Evolutionary conservation across 2,888 invertebrate species (phyloP).

Genomic region (Drosophila peninsularis): DNA sequence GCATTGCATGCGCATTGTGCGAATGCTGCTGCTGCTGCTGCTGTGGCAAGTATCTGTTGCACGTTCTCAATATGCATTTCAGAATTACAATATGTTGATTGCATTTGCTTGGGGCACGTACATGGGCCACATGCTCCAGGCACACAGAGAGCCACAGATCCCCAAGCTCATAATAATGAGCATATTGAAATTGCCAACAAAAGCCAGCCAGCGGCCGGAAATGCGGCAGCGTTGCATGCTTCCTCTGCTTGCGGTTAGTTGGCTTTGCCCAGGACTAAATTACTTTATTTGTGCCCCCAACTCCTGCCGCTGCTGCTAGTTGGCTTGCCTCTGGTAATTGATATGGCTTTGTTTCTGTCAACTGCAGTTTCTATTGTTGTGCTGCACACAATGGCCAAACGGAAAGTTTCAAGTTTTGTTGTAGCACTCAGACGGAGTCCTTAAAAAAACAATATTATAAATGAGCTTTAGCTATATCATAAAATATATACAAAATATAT

Average conservation of each 20-base stretch:
- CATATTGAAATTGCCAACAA: conserved; percentile 73
- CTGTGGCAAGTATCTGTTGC: conserved; percentile 63
- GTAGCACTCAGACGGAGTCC: neutral
- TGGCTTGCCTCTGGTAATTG: conserved; percentile 62
- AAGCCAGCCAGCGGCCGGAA: conserved; percentile 24
- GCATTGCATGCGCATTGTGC: conserved; percentile 58
- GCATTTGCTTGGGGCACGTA: conserved; percentile 71
- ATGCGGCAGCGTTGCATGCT: conserved; percentile 43
- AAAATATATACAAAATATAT: conserved; percentile 11
- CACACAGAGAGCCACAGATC: conserved; percentile 17
- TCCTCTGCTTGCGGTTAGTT: conserved; percentile 69
- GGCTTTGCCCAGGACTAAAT: conserved; percentile 72
- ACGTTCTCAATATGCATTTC: conserved; percentile 80
- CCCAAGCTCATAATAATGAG: conserved; percentile 63
- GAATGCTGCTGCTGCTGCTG: conserved; percentile 10
- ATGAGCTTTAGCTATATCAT: conserved; percentile 43
- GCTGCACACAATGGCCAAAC: conserved; percentile 15
- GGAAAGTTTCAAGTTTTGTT: conserved; percentile 8
- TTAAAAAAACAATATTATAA: conserved; percentile 31
- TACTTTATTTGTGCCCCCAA: conserved; percentile 52
- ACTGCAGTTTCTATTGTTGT: conserved; percentile 33
- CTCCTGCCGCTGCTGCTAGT: neutral
- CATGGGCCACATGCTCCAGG: conserved; percentile 65
- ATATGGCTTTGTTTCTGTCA: conserved; percentile 63
- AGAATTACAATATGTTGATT: conserved; percentile 79